Evolutionary conservation across 2,888 invertebrate species (phyloP), one percentile per base, ranked within the genome.

Genomic region (Lepas anatifera): DNA sequence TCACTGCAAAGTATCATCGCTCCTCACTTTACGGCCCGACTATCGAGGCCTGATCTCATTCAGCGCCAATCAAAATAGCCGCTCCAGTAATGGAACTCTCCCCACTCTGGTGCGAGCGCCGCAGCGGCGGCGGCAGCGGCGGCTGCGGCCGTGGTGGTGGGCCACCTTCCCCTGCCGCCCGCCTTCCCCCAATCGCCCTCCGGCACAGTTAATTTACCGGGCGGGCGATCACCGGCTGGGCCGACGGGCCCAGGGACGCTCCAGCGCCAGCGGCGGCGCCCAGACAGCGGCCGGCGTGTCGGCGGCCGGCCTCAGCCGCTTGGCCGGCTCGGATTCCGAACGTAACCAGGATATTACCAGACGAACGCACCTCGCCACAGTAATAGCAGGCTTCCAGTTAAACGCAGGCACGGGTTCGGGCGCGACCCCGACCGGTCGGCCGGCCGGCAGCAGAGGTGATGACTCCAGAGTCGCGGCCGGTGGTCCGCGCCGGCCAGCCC

Each of bases 361-460:
- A 29, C 46, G 48, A 48, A 27, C 32, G 48, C 68, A 35, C 27
- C 46, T 46, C 58, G n/a, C n/a, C 8, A 22, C 18, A 35, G 35
- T 58, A 58, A 58, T 58, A 58, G 58, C 58, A 35, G 58, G 35
- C 58, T 58, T 58, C 58, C 58, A 58, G 58, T 58, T 58, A 58
- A 58, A 46, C 32, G 68, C n/a, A n/a, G n/a, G n/a, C n/a, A n/a
- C n/a, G n/a, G n/a, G n/a, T n/a, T n/a, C n/a, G n/a, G n/a, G n/a
- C n/a, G n/a, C n/a, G n/a, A n/a, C n/a, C 35, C 10, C 48, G 48
- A 32, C 48, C 22, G 43, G 67, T 25, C 29, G 32, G 43, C 43
- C 41, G 67, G 46, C 29, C 43, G 32, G 22, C n/a, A n/a, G n/a
- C n/a, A n/a, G n/a, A n/a, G n/a, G n/a, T n/a, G n/a, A n/a, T n/a